Percentiles rank a stretch among this genome's conserved stretches.
phyloP scores from a whole-genome alignment of 2,797 vertebrate genomes.

The Coregonus sp. region DNA sequence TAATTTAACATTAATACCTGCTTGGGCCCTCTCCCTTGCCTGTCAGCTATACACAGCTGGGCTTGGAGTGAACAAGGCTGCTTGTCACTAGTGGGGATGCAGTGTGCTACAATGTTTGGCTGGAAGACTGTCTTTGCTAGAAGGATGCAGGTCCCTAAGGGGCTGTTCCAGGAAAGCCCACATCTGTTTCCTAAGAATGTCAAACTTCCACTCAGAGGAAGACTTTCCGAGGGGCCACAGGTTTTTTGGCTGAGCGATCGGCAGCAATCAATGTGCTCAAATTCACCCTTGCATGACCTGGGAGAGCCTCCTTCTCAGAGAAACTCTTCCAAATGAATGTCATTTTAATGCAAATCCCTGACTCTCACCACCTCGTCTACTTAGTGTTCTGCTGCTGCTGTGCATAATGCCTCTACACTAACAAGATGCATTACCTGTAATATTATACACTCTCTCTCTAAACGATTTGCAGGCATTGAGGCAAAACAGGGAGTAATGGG shows the following conservation, averaged over 20 bases:
- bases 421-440: neutral
- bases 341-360: neutral
- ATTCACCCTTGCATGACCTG: neutral
- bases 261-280: neutral
- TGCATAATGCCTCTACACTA: neutral
- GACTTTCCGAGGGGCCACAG: neutral
- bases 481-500: neutral
- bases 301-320: neutral
- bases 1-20: slow-evolving; percentile 55
- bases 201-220: slow-evolving; percentile 14
- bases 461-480: neutral
- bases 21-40: slow-evolving; percentile 14
- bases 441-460: neutral
- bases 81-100: slow-evolving; percentile 38
- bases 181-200: slow-evolving; percentile 38
- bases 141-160: slow-evolving; percentile 17
- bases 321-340: neutral
- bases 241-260: slow-evolving; percentile 10
- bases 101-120: slow-evolving; percentile 36
- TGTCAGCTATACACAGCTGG: slow-evolving; percentile 22
- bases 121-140: slow-evolving; percentile 12
- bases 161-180: slow-evolving; percentile 43
- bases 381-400: neutral
- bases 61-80: slow-evolving; percentile 26
- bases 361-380: no score